Base-by-base conservation (phyloP, 2,113 vertebrate genomes). In the zebrafish (Danio rerio) region DNA sequence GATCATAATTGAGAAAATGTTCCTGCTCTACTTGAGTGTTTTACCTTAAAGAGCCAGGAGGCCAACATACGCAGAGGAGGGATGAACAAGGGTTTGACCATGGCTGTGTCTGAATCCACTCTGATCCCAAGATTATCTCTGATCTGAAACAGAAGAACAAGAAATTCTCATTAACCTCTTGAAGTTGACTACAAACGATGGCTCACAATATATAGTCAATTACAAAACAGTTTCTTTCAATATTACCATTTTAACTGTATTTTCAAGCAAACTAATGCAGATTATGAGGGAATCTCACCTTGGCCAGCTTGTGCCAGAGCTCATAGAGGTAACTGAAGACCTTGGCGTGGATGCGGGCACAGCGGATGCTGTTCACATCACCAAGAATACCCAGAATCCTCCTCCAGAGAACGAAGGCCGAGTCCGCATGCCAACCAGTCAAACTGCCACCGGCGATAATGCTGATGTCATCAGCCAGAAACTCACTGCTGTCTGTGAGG, bases 1-100 rank as follows among this genome's bases (percentile, higher is more conserved):
- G 31, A 31, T 31, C 31, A 31, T 31, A 31, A 56, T n/a, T 3
- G 6, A 73, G 58, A 50, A 11, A 75, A 9, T 9, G 40, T 43
- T 58, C 43, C 3, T 13, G n/a, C 0, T 5, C 1, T 3, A 1
- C 13, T 12, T 11, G 55, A n/a, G 31, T 0, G 18, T 40, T 81
- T 90, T 91, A 96, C 98, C 95, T 95, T 97, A 90, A 99, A 99
- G 9, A 99, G 91, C 98, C 98, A 99, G 0, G 98, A 97, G 2
- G 97, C 96, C 91, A 99, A 95, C 95, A 99, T 99, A 90, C 96
- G 93, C 82, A 99, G 96, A 47, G 98, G 98, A 77, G 98, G 98
- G 88, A 98, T 97, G 84, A 98, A 94, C 83, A 92, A 15, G 0
- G 98, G 96, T 86, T 95, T 95, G 62, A 95, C 95, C 1, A 97